Conservation (phyloP, 2,797 vertebrate species). For the Phyllotis vaccarum region DNA sequence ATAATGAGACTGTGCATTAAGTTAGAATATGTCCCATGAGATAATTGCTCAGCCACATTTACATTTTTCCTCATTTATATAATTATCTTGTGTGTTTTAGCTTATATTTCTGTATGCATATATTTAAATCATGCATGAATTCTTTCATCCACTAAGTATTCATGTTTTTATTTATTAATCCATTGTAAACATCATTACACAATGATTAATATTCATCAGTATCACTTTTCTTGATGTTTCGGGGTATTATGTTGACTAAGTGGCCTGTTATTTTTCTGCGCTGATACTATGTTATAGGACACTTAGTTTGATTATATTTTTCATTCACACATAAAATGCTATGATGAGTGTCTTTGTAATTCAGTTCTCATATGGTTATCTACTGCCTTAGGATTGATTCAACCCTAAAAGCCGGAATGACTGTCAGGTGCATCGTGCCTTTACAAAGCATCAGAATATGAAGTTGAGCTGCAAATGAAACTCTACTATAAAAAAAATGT, state of each 20-base stretch:
- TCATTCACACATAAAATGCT: background rate
- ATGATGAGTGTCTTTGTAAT: constrained; percentile 36
- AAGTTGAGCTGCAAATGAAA: constrained; percentile 35
- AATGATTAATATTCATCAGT: constrained; percentile 12
- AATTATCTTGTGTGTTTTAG: background rate
- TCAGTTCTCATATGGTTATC: constrained; percentile 41
- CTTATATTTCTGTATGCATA: background rate
- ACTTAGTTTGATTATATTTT: constrained; percentile 13
- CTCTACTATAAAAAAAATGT: background rate
- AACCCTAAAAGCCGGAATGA: background rate
- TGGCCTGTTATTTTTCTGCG: constrained; percentile 5
- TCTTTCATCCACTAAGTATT: background rate
- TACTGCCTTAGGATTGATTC: constrained; percentile 9
- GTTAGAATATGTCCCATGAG: background rate
- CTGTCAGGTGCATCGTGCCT: background rate
- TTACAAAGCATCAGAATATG: constrained; percentile 36
- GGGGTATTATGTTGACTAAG: background rate
- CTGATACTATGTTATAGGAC: background rate
- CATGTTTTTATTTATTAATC: constrained; percentile 24
- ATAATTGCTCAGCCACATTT: constrained; percentile 23
- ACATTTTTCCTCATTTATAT: background rate
- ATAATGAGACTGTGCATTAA: background rate
- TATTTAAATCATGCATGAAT: constrained; percentile 7
- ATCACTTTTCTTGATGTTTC: constrained; percentile 1
- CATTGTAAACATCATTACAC: constrained; percentile 19